Evolutionary conservation across 1,140 invertebrate species (phyloP).

Genomic region (Nasonia longicornis): DNA sequence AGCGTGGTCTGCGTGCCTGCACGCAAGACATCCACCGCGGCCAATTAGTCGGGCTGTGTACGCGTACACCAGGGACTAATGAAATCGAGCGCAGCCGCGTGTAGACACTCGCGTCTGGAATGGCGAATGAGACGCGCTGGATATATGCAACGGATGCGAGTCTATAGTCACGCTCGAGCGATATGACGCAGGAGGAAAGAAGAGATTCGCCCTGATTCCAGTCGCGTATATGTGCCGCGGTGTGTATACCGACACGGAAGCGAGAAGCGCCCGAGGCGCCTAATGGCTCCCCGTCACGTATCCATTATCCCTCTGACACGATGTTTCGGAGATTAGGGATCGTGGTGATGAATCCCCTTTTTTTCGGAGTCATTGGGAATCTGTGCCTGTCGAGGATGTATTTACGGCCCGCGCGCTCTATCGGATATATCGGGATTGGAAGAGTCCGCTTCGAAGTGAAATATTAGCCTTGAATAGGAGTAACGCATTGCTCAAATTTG

Average conservation of each 20-base stretch:
- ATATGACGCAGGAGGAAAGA: background rate
- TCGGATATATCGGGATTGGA: background rate
- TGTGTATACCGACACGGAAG: background rate
- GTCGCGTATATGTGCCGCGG: slow-evolving; percentile 5
- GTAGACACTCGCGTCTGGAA: slow-evolving; percentile 9
- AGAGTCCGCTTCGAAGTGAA: too few species aligned
- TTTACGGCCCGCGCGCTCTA: background rate
- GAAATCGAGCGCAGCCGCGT: background rate
- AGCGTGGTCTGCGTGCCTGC: background rate
- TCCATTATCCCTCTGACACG: slow-evolving; percentile 25
- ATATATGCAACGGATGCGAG: background rate
- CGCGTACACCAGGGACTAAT: background rate
- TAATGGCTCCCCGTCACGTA: slow-evolving; percentile 20
- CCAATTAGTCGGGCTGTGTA: background rate
- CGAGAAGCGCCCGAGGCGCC: background rate
- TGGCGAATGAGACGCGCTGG: background rate
- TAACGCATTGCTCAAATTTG: too few species aligned
- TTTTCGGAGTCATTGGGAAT: background rate
- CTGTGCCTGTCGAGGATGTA: background rate
- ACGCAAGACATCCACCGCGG: background rate
- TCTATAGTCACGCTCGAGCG: background rate
- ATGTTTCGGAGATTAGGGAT: slow-evolving; percentile 1
- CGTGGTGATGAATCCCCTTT: background rate
- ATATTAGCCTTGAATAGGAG: too few species aligned
- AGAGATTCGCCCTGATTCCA: slow-evolving; percentile 3